Evolutionary conservation across 2,888 invertebrate genomes (phyloP), one percentile per base, ranked within the genome.

Genomic region (Drosophila nr. perissopoda): DNA sequence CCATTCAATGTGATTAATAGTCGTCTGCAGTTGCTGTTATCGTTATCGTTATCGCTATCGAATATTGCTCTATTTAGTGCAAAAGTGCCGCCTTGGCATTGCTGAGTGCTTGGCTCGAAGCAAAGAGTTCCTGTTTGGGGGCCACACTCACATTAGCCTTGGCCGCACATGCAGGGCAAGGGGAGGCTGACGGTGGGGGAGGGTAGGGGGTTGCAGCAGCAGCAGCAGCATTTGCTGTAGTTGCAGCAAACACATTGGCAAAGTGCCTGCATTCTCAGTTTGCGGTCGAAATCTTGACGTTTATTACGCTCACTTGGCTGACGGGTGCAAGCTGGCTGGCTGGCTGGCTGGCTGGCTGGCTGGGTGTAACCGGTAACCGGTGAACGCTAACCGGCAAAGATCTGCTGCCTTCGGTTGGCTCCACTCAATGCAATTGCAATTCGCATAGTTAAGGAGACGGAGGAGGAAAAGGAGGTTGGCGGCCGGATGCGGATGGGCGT

Each of bases 221-320:
- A 42, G 42, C 5, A 7, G 45, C 45, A 16, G 10, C 45, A 45
- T 45, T 45, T 2, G 25, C 27, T 45, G 45, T 45, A 25, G 25
- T 25, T 45, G 38, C 8, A 18, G 18, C 51, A 45, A 18, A 29
- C 54, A 42, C 34, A 63, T 42, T 61, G 72, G 40, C 82, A 27
- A 71, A 73, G 66, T 65, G 62, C 57, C 69, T 57, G 13, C 31
- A 40, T 58, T 34, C 57, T 42, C 67, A 36, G 69, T 40, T 62
- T 75, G 69, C 66, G 83, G 76, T 78, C 78, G 66, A 73, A 83
- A 76, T 83, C 83, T 80, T 88, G 78, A 71, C 86, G 78, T 84
- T 84, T 84, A 84, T 84, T 88, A 76, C 88, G 83, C 83, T 80
- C 80, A 80, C 73, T 78, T 88, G 83, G 80, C 72, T 68, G 73